Evolutionary conservation across 2,113 vertebrate species (phyloP), one percentile per base, ranked within the genome.

Genomic region (Semnornis frantzii): DNA sequence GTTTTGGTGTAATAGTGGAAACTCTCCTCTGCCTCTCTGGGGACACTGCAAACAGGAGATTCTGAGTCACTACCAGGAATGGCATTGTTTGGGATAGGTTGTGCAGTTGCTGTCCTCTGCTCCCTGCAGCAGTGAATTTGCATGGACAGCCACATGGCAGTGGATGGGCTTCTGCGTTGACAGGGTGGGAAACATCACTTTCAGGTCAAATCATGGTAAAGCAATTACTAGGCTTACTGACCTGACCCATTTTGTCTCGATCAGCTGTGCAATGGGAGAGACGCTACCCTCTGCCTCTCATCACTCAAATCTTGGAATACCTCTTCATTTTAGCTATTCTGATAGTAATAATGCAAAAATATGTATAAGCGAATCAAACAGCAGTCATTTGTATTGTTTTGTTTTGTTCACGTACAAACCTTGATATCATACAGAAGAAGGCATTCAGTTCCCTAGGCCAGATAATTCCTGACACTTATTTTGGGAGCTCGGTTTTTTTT

Each of bases 111-210:
- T 50, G 15, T 57, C 30, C n/a, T 55, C 57, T 85, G 39, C 15
- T 34, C 8, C 9, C 5, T 70, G 46, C 21, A 46, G 57, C 0
- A 0, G 28, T 57, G 31, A 8, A 31, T 2, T 3, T 34, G 9
- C 33, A 34, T 7, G 13, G n/a, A 19, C 19, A 59, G 30, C 8
- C 28, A 25, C 6, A 2, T 50, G 21, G 9, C 17, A 89, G 57
- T 15, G 25, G 30, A 44, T 23, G 27, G 8, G 30, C 30, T 66
- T 30, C 46, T 76, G 57, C 18, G 17, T 71, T 89, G 15, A 27
- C 20, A 46, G 30, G 16, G 3, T 7, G 34, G 33, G 75, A 57
- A 12, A 24, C 17, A 66, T 25, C 17, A 11, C 24, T 89, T 3
- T 6, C 1, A 63, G 42, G 5, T 12, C 57, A 59, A 28, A 46